Percentiles rank a stretch among this genome's conserved stretches.
These are phyloP conservation scores for Physocephala rufipes DNA, from an alignment of 2,888 invertebrate species.

Conservation along the genomic window DNA sequence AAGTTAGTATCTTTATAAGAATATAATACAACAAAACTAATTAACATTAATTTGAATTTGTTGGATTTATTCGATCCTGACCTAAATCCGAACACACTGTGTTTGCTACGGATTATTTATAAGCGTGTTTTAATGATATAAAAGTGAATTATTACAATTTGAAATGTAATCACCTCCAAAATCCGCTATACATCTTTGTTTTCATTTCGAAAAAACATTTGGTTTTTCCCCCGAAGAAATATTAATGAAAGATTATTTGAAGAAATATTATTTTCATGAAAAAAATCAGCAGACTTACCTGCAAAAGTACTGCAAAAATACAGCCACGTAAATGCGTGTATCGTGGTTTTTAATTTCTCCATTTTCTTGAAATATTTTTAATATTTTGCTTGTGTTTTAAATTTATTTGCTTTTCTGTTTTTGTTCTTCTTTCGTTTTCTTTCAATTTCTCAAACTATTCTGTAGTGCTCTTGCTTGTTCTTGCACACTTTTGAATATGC, in stretches of 20 bases:
- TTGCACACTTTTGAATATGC: constrained; percentile 25
- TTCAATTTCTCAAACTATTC: too few species aligned
- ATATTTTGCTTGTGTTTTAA: constrained; percentile 23
- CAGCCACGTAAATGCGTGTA: constrained; percentile 41
- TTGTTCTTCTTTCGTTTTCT: constrained; percentile 10
- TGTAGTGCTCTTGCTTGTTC: background rate
- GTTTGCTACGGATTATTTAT: too few species aligned
- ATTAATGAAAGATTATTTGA: background rate
- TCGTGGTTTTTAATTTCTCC: constrained; percentile 29
- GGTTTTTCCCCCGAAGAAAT: background rate
- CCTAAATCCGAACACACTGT: too few species aligned
- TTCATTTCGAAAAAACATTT: background rate
- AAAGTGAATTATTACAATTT: background rate
- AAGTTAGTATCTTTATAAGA: too few species aligned
- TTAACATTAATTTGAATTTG: too few species aligned
- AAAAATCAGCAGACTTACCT: constrained; percentile 38
- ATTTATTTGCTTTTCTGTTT: constrained; percentile 13
- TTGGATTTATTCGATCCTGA: too few species aligned
- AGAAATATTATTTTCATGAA: too few species aligned
- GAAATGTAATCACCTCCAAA: background rate
- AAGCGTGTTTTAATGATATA: background rate
- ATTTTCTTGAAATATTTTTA: constrained; percentile 18
- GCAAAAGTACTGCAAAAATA: constrained; percentile 42
- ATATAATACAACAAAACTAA: too few species aligned
- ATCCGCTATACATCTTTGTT: too few species aligned